Conservation (phyloP, 2,113 vertebrate species). For the Lamprologus sp. region DNA sequence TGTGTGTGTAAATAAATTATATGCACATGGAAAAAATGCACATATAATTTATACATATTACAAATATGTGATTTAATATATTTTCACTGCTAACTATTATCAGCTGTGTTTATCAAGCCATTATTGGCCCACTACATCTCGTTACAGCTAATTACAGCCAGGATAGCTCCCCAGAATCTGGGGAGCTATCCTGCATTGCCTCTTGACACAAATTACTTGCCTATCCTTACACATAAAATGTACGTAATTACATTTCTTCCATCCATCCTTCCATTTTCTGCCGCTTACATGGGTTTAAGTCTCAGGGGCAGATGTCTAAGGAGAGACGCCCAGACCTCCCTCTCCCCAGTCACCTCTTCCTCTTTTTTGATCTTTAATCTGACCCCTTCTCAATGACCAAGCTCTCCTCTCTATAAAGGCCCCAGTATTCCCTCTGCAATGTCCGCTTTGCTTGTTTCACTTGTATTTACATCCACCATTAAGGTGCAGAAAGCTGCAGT, state of each 20-base stretch:
- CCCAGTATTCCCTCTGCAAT: neutral
- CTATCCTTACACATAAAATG: neutral
- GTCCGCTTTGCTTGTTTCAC: neutral
- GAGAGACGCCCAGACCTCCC: neutral
- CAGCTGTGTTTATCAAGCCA: neutral
- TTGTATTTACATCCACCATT: neutral
- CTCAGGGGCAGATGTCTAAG: neutral
- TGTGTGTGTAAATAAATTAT: neutral
- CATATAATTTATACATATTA: neutral
- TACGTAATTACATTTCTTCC: neutral
- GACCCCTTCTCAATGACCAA: neutral
- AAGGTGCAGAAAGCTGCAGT: neutral
- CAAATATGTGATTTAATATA: neutral
- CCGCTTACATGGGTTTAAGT: neutral
- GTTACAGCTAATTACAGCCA: neutral
- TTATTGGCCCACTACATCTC: neutral
- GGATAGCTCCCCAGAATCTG: rapidly evolving
- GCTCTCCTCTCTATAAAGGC: neutral
- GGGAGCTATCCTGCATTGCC: neutral
- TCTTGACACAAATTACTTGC: neutral
- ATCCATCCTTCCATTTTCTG: neutral
- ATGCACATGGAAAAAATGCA: neutral
- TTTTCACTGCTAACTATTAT: neutral
- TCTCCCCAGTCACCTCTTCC: neutral
- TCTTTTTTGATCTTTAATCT: neutral